Evolutionary conservation across 2,797 vertebrate species (phyloP).

Genomic region (Neomorphus geoffroyi): DNA sequence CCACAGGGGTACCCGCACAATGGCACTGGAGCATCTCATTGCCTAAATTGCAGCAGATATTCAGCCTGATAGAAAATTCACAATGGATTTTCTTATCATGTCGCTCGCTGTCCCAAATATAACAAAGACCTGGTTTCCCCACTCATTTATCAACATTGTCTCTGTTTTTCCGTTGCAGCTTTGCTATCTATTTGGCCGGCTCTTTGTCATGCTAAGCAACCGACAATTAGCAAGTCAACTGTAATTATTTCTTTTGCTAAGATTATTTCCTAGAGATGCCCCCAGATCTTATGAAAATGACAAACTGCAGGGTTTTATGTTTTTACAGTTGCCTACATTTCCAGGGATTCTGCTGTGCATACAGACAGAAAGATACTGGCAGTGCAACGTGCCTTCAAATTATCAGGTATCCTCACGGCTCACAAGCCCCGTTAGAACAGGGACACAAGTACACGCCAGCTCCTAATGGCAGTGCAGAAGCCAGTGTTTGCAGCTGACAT

Average conservation of each 20-base stretch:
- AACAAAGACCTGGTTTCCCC: slow-evolving; percentile 30
- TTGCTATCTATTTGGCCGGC: slow-evolving; percentile 20
- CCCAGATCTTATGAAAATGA: background rate
- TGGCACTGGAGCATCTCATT: background rate
- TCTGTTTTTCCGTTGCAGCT: background rate
- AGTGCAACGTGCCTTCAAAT: background rate
- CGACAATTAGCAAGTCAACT: slow-evolving; percentile 26
- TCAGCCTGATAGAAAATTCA: slow-evolving; percentile 50
- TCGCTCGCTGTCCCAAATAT: slow-evolving; percentile 33
- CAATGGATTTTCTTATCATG: slow-evolving; percentile 39
- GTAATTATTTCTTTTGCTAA: slow-evolving; percentile 7
- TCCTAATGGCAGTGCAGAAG: background rate
- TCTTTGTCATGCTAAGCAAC: slow-evolving; percentile 37
- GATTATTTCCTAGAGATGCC: background rate
- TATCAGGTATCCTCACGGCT: background rate
- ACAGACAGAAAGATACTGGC: background rate
- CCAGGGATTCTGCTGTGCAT: background rate
- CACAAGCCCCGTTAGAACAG: background rate
- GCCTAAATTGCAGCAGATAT: slow-evolving; percentile 35
- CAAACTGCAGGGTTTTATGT: background rate
- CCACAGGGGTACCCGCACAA: background rate
- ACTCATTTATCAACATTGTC: slow-evolving; percentile 25
- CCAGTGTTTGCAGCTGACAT: background rate
- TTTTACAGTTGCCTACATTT: background rate
- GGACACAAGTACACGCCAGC: background rate